Evolutionary conservation across 2,888 invertebrate species (phyloP).

Genomic region (Adelphocoris suturalis): DNA sequence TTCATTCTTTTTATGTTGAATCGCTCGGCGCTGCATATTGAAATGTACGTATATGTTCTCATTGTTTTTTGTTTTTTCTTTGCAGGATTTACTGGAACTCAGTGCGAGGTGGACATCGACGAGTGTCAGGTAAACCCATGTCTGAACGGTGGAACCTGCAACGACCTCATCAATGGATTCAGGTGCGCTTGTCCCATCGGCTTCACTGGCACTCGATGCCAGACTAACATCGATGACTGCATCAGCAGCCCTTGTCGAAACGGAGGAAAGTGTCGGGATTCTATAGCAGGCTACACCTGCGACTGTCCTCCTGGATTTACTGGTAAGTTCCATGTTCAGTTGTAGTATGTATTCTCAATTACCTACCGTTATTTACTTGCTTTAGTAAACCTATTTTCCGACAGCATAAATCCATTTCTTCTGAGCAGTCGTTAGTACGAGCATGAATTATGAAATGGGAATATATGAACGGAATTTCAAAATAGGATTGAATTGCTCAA

Average conservation of each 20-base stretch:
- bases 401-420: too few relatives aligned
- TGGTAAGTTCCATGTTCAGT: constrained; percentile 79
- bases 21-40: too few relatives aligned
- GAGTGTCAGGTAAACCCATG: constrained; percentile 94
- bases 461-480: too few relatives aligned
- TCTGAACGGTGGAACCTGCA: constrained; percentile 91
- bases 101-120: constrained; percentile 94
- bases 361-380: too few relatives aligned
- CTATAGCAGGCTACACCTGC: constrained; percentile 94
- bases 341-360: not conserved
- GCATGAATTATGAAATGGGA: too few relatives aligned
- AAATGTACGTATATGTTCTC: too few relatives aligned
- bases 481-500: too few relatives aligned
- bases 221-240: constrained; percentile 95
- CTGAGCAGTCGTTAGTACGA: too few relatives aligned
- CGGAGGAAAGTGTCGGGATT: constrained; percentile 92
- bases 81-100: constrained; percentile 91
- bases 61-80: constrained; percentile 2
- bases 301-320: constrained; percentile 94
- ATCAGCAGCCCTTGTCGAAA: constrained; percentile 93
- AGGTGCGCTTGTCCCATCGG: constrained; percentile 92
- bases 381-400: too few relatives aligned
- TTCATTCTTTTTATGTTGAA: too few relatives aligned
- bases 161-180: constrained; percentile 92
- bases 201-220: constrained; percentile 91